Percentiles rank a stretch among this genome's conserved stretches.
Evolutionary conservation across 2,113 vertebrate genomes (phyloP).

Genomic region (Otolemur garnettii): DNA sequence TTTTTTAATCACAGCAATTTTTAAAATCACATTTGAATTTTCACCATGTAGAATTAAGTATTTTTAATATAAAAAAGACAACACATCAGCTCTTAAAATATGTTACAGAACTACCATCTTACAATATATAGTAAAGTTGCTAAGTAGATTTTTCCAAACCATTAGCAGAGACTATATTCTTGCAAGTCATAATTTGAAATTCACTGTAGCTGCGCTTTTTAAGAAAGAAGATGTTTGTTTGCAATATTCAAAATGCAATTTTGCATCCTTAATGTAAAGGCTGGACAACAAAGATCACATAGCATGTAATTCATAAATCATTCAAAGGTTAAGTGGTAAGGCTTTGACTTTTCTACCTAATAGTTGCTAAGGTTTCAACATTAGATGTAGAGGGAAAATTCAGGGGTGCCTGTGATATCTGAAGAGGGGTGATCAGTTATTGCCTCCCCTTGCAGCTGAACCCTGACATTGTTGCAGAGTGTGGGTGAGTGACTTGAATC

Average conservation of each 20-base stretch:
- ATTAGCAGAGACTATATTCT: neutral
- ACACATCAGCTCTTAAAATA: neutral
- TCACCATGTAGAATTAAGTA: neutral
- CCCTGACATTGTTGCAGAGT: neutral
- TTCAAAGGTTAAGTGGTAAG: neutral
- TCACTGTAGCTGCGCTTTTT: neutral
- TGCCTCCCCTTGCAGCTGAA: neutral
- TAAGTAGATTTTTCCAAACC: neutral
- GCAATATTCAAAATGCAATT: neutral
- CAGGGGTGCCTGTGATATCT: neutral
- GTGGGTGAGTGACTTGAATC: neutral
- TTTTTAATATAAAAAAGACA: neutral
- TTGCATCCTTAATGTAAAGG: neutral
- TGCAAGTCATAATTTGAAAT: neutral
- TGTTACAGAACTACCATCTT: neutral
- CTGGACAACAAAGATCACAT: neutral
- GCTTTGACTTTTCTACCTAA: neutral
- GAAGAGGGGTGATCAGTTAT: neutral
- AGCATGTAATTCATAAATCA: neutral
- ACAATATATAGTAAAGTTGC: neutral
- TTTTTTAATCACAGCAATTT: slow-evolving; percentile 24
- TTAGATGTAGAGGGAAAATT: neutral
- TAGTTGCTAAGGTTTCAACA: neutral
- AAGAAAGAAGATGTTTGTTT: neutral
- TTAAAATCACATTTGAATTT: slow-evolving; percentile 42